A percentile compares a stretch with the other conserved stretches of the same genome.
phyloP scores from a whole-genome alignment of 2,888 invertebrate genomes.

The Coecobrya sp. region DNA sequence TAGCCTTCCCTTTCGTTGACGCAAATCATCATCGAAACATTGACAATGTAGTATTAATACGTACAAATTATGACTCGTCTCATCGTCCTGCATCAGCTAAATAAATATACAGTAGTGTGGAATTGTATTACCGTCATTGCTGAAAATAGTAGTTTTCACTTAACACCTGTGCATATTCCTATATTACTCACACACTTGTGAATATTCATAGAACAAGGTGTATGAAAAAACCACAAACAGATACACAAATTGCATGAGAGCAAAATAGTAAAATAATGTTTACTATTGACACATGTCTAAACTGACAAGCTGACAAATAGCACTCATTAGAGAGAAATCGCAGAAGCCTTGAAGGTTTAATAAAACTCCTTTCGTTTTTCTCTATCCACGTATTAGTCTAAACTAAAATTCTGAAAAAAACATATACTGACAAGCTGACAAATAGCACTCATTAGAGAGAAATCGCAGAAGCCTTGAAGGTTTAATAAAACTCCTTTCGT shows the following conservation, averaged over 20 bases:
- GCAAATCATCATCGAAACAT: no score
- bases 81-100: not conserved
- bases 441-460: not conserved
- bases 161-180: conserved; percentile 38
- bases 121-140: not conserved
- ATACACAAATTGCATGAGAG: not conserved
- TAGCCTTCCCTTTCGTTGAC: no score
- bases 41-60: no score
- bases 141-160: not conserved
- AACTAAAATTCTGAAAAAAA: no score
- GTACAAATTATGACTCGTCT: not conserved
- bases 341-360: not conserved
- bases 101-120: not conserved
- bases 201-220: not conserved
- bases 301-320: not conserved
- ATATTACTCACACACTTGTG: not conserved
- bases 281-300: conserved; percentile 17
- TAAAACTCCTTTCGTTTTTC: not conserved
- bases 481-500: not conserved
- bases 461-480: not conserved
- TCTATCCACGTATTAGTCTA: no score
- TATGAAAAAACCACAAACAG: conserved; percentile 40
- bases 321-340: not conserved
- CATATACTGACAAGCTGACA: not conserved
- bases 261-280: not conserved